phyloP scores from a whole-genome alignment of 2,113 vertebrate species.

The Pionites leucogaster region DNA sequence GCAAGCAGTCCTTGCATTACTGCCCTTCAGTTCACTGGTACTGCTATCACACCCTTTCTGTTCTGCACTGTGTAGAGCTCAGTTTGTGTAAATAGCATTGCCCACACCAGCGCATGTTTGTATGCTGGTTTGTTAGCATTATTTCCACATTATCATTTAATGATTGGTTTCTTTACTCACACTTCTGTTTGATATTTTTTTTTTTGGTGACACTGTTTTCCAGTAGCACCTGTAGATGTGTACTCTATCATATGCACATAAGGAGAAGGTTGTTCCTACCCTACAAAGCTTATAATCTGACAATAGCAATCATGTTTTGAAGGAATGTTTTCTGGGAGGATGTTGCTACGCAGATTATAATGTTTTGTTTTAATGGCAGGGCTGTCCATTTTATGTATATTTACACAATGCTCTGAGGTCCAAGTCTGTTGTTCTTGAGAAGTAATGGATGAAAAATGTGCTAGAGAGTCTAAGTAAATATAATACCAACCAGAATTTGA shows the following conservation, averaged over 20 bases:
- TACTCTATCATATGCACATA: not conserved
- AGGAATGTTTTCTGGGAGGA: not conserved
- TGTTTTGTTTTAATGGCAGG: not conserved
- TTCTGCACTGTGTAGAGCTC: not conserved
- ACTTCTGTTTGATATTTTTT: not conserved
- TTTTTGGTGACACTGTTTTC: not conserved
- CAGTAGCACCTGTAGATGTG: not conserved
- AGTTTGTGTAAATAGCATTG: not conserved
- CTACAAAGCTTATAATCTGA: not conserved
- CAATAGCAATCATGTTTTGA: not conserved
- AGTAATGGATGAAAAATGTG: not conserved
- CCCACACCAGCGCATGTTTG: not conserved
- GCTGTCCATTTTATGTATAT: not conserved
- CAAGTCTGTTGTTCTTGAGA: not conserved
- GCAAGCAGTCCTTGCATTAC: accelerated
- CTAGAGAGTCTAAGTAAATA: not conserved
- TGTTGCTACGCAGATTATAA: not conserved
- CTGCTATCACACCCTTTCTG: not conserved
- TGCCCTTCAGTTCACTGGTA: not conserved
- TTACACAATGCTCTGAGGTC: not conserved
- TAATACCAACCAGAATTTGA: not conserved
- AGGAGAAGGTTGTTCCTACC: not conserved
- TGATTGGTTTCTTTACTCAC: not conserved
- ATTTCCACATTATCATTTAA: not conserved
- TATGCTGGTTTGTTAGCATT: not conserved